These are phyloP conservation scores for Isotomurus palustris DNA, from an alignment of 2,888 invertebrate species.

Conservation along the genomic window DNA sequence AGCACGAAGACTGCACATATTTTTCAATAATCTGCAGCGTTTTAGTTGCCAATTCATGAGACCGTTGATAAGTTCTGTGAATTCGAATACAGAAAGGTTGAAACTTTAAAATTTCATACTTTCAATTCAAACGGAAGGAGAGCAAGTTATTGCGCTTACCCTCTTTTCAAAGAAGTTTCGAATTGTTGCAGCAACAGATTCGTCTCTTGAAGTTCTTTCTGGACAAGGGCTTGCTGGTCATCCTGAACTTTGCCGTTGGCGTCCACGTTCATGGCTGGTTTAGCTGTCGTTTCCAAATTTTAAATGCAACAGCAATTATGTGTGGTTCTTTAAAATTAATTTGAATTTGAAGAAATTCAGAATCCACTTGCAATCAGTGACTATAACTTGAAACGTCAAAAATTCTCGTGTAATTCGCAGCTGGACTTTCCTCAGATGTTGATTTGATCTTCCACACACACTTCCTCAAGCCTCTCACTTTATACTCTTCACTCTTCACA, in stretches of 20 bases:
- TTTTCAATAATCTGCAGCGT: conserved; percentile 41
- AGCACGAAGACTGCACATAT: conserved; percentile 35
- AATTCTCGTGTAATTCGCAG: no score
- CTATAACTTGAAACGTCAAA: no score
- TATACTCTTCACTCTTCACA: no score
- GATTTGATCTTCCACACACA: no score
- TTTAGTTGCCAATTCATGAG: conserved; percentile 34
- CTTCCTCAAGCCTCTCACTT: no score
- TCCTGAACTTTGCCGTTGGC: not conserved
- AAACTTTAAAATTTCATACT: not conserved
- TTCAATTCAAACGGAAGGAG: not conserved
- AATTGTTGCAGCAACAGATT: conserved; percentile 20
- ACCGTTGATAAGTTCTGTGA: conserved; percentile 27
- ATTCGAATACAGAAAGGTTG: not conserved
- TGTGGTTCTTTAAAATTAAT: not conserved
- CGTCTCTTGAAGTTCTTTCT: not conserved
- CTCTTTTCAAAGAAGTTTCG: conserved; percentile 36
- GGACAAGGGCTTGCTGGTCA: not conserved
- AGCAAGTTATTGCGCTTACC: conserved; percentile 13
- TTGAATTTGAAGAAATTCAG: no score
- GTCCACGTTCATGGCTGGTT: no score
- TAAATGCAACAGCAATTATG: no score
- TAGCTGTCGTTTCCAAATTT: no score
- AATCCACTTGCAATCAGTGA: no score
- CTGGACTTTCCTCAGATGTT: no score